Conservation (phyloP, 2,888 invertebrate genomes). For the Mythimna vitellina region DNA sequence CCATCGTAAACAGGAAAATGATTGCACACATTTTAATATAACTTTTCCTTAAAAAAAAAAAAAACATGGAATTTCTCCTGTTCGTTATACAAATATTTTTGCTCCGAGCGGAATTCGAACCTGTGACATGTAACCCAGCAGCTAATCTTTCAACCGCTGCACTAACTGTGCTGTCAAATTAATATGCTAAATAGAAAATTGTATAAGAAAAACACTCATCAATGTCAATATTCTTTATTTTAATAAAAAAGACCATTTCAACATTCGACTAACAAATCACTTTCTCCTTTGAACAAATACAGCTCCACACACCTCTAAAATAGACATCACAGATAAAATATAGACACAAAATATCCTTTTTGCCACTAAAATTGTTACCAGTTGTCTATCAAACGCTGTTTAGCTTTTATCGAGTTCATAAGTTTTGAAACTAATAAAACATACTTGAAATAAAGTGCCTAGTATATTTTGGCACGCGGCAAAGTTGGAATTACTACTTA, state of each 20-base stretch:
- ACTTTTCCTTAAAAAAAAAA: no score
- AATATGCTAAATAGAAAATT: background rate
- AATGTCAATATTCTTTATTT: conserved; percentile 81
- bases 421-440: conserved; percentile 7
- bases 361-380: conserved; percentile 75
- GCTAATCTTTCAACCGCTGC: no score
- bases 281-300: conserved; percentile 77
- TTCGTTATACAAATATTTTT: no score
- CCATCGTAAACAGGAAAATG: background rate
- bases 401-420: conserved; percentile 45
- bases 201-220: conserved; percentile 44
- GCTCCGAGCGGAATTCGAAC: no score
- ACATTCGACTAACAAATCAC: conserved; percentile 81
- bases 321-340: conserved; percentile 90
- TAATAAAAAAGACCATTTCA: conserved; percentile 82
- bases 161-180: background rate
- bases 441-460: conserved; percentile 3
- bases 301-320: conserved; percentile 80
- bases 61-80: no score
- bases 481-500: background rate
- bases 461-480: conserved; percentile 14
- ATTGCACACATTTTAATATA: background rate
- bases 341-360: conserved; percentile 83
- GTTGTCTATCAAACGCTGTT: conserved; percentile 69
- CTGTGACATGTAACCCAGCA: no score